A percentile compares a stretch with the other conserved stretches of the same genome.
These are phyloP conservation scores for Taenioides sp. DNA, from an alignment of 2,797 vertebrate species.

Conservation along the genomic window DNA sequence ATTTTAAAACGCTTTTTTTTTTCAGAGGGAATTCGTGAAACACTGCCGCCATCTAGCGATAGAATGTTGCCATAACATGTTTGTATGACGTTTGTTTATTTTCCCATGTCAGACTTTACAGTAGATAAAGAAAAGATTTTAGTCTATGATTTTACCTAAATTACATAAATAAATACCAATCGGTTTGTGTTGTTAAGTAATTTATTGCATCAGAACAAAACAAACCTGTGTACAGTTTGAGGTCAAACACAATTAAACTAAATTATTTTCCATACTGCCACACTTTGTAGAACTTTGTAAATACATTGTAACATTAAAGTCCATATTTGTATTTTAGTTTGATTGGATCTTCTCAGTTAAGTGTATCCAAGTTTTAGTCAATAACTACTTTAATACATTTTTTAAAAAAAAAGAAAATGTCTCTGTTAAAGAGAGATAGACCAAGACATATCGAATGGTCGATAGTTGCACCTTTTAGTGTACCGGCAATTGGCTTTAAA, in stretches of 20 bases:
- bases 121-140: too few relatives aligned
- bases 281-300: not conserved
- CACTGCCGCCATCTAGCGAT: constrained; percentile 53
- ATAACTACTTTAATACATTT: constrained; percentile 28
- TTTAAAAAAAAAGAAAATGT: constrained; percentile 32
- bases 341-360: not conserved
- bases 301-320: constrained; percentile 3
- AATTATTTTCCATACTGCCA: not conserved
- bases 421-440: too few relatives aligned
- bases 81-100: too few relatives aligned
- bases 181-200: constrained; percentile 27
- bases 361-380: constrained; percentile 4
- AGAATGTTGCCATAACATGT: not conserved
- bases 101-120: too few relatives aligned
- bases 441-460: too few relatives aligned
- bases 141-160: too few relatives aligned
- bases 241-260: not conserved
- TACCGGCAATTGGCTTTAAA: too few relatives aligned
- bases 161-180: not conserved
- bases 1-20: too few relatives aligned
- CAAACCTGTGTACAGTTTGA: constrained; percentile 36
- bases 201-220: constrained; percentile 57
- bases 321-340: constrained; percentile 3
- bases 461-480: too few relatives aligned
- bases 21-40: too few relatives aligned